Evolutionary conservation across 2,888 invertebrate species (phyloP), one percentile per base, ranked within the genome.

Genomic region (Dichetophora obliterata): DNA sequence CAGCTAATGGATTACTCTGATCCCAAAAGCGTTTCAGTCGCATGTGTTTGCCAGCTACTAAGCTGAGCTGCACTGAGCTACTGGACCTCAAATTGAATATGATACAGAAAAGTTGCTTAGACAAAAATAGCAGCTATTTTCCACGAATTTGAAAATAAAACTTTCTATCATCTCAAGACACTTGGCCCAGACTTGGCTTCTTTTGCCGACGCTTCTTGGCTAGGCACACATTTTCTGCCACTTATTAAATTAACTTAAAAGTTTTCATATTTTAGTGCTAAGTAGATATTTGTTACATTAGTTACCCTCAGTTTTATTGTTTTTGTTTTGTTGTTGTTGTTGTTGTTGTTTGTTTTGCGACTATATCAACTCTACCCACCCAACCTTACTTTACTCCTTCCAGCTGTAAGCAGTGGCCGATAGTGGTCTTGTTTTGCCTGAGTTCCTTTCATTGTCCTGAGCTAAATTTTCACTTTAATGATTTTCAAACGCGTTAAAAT

Each of bases 201-300:
- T n/a, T 24, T 34, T 5, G 24, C 63, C 63, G 34, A n/a, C n/a
- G 6, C 34, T 27, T 5, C 34, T 31, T 59, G 59, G 27, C 59
- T 27, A 27, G 27, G 66, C 66, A 63, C 63, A 27, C 24, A 66
- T 48, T 66, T 66, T 5, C 19, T 24, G 68, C 27, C 50, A 68
- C 68, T 68, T 68, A 68, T 68, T 68, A 68, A 68, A 68, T 68
- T 68, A 68, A 68, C 68, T 68, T 24, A 68, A 50, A 68, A 68
- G 31, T 68, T 68, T 68, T 68, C 68, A 68, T 50, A 50, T 66
- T 66, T 66, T 37, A 66, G n/a, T 37, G 66, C 43, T 43, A 43
- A 43, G 43, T 43, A 43, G 43, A 3, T 27, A 27, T 59, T 59
- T 59, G 57, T 22, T 54, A 19, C 54, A 27, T 27, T 22, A 22